Evolutionary conservation across 2,797 vertebrate species (phyloP).

Genomic region (Falco naumanni): DNA sequence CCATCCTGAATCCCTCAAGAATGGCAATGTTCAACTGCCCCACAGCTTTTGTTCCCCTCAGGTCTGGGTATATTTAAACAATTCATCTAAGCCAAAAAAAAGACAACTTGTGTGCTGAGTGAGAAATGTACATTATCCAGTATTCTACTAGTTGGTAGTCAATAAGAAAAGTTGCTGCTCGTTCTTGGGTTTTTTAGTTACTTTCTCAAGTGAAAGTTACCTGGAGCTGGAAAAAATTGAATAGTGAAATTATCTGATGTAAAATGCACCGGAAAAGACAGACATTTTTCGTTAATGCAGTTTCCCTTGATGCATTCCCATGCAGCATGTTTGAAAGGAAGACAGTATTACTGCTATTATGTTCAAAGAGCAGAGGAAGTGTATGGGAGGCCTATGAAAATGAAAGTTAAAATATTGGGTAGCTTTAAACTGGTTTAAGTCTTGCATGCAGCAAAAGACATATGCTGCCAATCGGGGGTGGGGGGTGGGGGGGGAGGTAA

Average conservation of each 20-base stretch:
- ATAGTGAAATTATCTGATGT: neutral
- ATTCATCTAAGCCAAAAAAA: neutral
- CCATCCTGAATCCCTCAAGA: neutral
- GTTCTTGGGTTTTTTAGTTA: neutral
- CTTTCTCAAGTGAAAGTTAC: neutral
- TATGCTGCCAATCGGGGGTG: neutral
- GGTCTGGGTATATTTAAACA: neutral
- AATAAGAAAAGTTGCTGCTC: neutral
- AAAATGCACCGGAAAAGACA: neutral
- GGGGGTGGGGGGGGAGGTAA: neutral
- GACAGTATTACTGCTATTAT: neutral
- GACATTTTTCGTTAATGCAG: neutral
- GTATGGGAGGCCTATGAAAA: neutral
- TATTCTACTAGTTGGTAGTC: neutral
- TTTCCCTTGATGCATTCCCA: neutral
- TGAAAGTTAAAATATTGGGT: neutral
- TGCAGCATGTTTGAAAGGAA: neutral
- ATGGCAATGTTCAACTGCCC: rapidly evolving
- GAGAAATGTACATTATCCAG: neutral
- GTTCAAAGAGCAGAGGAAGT: neutral
- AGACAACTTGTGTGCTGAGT: no score
- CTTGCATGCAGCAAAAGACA: neutral
- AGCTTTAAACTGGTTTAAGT: neutral
- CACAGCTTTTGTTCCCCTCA: neutral
- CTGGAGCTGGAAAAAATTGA: neutral